Evolutionary conservation across 2,113 vertebrate species (phyloP).

Genomic region (Saguinus midas): DNA sequence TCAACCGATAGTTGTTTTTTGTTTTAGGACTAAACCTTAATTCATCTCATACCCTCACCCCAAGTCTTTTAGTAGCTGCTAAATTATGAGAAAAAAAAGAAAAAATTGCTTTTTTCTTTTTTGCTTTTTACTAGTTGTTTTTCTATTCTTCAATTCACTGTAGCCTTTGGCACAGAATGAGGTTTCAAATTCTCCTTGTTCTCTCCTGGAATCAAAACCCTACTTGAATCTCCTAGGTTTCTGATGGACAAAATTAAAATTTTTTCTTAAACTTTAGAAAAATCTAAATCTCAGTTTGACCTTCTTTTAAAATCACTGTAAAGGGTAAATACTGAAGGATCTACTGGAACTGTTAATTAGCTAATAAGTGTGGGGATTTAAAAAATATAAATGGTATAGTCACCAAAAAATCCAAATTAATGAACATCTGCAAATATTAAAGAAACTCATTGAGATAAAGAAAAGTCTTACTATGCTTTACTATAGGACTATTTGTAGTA

Average conservation of each 20-base stretch:
- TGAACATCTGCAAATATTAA: slow-evolving; percentile 50
- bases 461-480: slow-evolving; percentile 40
- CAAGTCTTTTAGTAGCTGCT: not conserved
- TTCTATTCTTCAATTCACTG: slow-evolving; percentile 17
- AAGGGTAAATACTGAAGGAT: slow-evolving; percentile 47
- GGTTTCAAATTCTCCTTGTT: slow-evolving; percentile 46
- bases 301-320: slow-evolving; percentile 32
- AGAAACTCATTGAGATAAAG: slow-evolving; percentile 2
- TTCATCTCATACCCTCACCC: not conserved
- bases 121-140: slow-evolving; percentile 15
- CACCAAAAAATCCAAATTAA: slow-evolving; percentile 16
- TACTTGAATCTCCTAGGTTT: slow-evolving; percentile 5
- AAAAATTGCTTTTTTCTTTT: not conserved
- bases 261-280: not conserved
- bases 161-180: not conserved
- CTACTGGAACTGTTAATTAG: not conserved
- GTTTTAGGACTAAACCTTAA: slow-evolving; percentile 10
- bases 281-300: not conserved
- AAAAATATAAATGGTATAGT: not conserved
- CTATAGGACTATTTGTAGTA: not conserved
- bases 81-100: not conserved
- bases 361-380: not conserved
- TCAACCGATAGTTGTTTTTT: not conserved
- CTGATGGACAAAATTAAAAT: slow-evolving; percentile 36
- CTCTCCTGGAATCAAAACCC: not conserved